Percentiles rank a stretch among this genome's conserved stretches.
Conservation (phyloP, 2,113 vertebrate species). For the Benitochromis conjunctus region DNA sequence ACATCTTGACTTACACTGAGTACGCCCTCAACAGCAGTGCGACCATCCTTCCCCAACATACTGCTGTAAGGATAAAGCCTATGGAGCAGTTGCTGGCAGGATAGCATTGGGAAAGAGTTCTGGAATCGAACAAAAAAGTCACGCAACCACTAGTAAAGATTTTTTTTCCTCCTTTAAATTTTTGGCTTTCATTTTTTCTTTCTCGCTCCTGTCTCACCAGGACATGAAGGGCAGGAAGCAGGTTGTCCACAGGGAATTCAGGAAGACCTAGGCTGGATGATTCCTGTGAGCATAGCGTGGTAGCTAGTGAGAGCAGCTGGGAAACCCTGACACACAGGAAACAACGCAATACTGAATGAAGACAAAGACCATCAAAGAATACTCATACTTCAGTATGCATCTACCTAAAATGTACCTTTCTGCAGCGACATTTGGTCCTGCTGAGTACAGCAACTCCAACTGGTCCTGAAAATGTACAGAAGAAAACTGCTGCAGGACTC, state of each 20-base stretch:
- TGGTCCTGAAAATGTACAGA: constrained; percentile 82
- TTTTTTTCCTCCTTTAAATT: background rate
- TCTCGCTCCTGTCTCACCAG: constrained; percentile 74
- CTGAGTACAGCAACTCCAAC: constrained; percentile 83
- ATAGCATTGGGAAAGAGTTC: constrained; percentile 87
- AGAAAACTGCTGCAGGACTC: background rate
- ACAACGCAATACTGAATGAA: background rate
- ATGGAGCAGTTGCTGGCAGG: constrained; percentile 78
- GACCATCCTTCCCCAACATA: constrained; percentile 89
- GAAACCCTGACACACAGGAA: constrained; percentile 77
- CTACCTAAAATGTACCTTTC: constrained; percentile 78
- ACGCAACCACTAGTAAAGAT: background rate
- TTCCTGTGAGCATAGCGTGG: constrained; percentile 93
- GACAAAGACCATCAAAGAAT: background rate
- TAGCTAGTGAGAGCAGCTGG: constrained; percentile 90
- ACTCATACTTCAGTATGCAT: background rate
- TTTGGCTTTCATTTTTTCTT: background rate
- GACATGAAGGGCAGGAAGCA: constrained; percentile 82
- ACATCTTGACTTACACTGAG: constrained; percentile 78
- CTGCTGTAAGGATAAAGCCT: constrained; percentile 87
- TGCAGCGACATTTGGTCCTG: constrained; percentile 82
- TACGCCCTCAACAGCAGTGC: constrained; percentile 81
- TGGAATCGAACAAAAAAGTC: constrained; percentile 50
- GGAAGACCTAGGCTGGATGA: constrained; percentile 87
- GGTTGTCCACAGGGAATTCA: constrained; percentile 93